Conservation (phyloP, 2,888 invertebrate genomes). For the Caenorhabditis parvicauda region DNA sequence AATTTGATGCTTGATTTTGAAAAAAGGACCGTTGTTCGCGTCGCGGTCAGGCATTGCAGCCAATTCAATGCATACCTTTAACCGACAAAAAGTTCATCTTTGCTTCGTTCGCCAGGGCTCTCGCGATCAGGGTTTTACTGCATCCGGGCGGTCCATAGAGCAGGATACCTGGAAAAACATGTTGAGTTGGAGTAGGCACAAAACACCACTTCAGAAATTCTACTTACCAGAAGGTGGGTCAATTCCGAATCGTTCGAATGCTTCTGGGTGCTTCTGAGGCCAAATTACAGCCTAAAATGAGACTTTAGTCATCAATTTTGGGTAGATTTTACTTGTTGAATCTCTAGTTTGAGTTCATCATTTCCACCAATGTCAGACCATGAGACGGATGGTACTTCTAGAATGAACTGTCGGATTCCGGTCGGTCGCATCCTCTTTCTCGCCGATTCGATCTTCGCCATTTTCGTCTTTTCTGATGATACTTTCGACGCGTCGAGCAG, state of each 20-base stretch:
- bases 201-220: too few relatives aligned
- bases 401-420: constrained; percentile 55
- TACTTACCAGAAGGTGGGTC: constrained; percentile 71
- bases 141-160: constrained; percentile 91
- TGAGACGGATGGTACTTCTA: constrained; percentile 66
- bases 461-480: constrained; percentile 5
- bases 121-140: constrained; percentile 87
- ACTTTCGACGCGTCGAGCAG: constrained; percentile 27
- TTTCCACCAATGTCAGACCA: constrained; percentile 95
- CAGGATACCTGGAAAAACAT: constrained; percentile 67
- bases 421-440: constrained; percentile 46
- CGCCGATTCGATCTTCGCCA: constrained; percentile 19
- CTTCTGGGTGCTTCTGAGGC: constrained; percentile 82
- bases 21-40: too few relatives aligned
- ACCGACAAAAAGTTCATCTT: constrained; percentile 91
- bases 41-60: too few relatives aligned
- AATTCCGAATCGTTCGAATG: constrained; percentile 79
- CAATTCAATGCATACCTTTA: constrained; percentile 93
- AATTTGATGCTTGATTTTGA: too few relatives aligned
- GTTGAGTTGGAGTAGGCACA: constrained; percentile 72
- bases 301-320: not conserved
- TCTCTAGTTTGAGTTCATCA: constrained; percentile 78
- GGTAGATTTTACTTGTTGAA: constrained; percentile 65
- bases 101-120: constrained; percentile 92
- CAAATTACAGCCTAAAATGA: constrained; percentile 77